Evolutionary conservation across 2,797 vertebrate species (phyloP), one percentile per base, ranked within the genome.

Genomic region (Sebastes cheni): DNA sequence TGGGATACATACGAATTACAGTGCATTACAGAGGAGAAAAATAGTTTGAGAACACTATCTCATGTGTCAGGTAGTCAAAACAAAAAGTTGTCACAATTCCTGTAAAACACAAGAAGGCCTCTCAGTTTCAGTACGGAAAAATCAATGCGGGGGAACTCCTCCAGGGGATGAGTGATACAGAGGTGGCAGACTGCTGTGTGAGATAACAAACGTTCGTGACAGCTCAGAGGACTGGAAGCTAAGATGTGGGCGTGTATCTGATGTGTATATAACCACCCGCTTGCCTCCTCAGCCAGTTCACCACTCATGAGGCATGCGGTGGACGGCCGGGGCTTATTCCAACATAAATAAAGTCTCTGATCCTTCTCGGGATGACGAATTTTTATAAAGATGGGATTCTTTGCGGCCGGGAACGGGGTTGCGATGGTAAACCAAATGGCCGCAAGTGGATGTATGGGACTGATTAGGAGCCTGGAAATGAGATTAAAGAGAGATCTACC

Each of bases 401-500:
- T 75, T 83, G 93, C 18, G 91, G 89, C 77, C 56, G 55, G 85
- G 83, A 67, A 70, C 83, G 74, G 83, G 89, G 87, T 87, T 86
- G 78, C 81, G 67, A 80, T 69, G 91, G 90, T 92, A 86, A 92
- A 93, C 88, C 88, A 42, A 89, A 78, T 60, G 77, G 81, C 91
- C 88, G 50, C 88, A 83, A 90, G 90, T 85, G 77, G 88, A 91
- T 89, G 91, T 92, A 94, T 96, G 96, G 93, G 94, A 94, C 94
- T 94, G 81, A 67, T 93, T 94, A 92, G 66, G 39, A 80, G 23
- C 83, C 94, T 96, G 94, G 83, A 96, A 94, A 96, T 95, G 88
- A 94, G 86, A 94, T 93, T 92, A 95, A 94, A 91, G 88, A 84
- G 81, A 89, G 89, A 36, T 89, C 84, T 86, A 93, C 85, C 83